Percentiles rank a stretch among this genome's conserved stretches.
phyloP scores from a whole-genome alignment of 2,797 vertebrate genomes.

The Notoglanidium macrostoma region DNA sequence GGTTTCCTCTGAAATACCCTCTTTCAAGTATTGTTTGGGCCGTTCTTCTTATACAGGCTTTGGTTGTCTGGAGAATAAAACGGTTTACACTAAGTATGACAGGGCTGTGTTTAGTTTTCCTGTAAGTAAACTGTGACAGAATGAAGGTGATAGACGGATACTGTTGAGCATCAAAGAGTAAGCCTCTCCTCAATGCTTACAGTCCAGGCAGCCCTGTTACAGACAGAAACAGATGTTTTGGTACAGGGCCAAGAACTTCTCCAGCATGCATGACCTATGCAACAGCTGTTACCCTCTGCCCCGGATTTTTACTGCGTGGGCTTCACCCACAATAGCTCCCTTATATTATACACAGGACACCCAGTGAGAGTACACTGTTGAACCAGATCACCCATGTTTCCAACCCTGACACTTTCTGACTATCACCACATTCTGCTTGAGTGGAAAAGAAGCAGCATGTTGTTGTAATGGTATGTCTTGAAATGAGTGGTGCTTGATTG shows the following conservation, averaged over 20 bases:
- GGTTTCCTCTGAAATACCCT: slow-evolving; percentile 6
- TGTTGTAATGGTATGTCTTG: background rate
- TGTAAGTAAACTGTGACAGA: slow-evolving; percentile 39
- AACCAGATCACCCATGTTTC: slow-evolving; percentile 33
- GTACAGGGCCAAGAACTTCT: slow-evolving; percentile 38
- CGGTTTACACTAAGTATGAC: slow-evolving; percentile 36
- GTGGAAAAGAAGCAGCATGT: background rate
- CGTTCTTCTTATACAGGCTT: slow-evolving; percentile 15
- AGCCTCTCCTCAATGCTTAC: slow-evolving; percentile 22
- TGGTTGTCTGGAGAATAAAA: slow-evolving; percentile 12
- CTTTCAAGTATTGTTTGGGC: slow-evolving; percentile 9
- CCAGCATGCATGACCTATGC: slow-evolving; percentile 47
- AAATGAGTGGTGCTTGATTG: background rate
- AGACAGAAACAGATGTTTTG: slow-evolving; percentile 55
- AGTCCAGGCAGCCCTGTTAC: slow-evolving; percentile 21
- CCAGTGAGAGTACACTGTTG: slow-evolving; percentile 43
- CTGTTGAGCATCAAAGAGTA: slow-evolving; percentile 25
- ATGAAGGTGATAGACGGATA: slow-evolving; percentile 36
- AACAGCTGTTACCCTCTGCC: slow-evolving; percentile 55
- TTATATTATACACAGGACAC: slow-evolving; percentile 50
- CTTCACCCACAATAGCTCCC: slow-evolving; percentile 52
- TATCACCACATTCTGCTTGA: background rate
- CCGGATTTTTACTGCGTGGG: slow-evolving; percentile 47
- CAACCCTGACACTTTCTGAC: slow-evolving; percentile 40
- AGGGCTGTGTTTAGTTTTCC: slow-evolving; percentile 37